phyloP scores from a whole-genome alignment of 2,113 vertebrate species.

The Saguinus imperator region DNA sequence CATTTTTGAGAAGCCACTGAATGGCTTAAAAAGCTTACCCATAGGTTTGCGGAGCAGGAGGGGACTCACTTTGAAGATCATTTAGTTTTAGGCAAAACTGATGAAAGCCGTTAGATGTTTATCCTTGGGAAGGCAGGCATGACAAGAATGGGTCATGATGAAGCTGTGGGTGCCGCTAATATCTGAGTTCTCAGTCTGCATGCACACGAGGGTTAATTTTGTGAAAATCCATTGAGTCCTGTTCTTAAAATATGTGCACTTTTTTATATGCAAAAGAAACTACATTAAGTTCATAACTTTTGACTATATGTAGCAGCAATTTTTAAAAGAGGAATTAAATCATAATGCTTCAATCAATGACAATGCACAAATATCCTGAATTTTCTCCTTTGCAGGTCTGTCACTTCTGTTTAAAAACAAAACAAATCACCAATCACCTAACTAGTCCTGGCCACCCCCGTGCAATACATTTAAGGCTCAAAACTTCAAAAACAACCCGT shows the following conservation, averaged over 20 bases:
- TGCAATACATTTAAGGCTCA: not conserved
- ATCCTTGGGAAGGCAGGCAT: too few species aligned
- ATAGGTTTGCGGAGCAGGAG: not conserved
- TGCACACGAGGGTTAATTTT: not conserved
- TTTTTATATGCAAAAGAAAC: not conserved
- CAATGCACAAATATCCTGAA: not conserved
- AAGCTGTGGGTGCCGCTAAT: not conserved
- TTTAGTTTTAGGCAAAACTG: not conserved
- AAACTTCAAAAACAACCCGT: slow-evolving; percentile 42
- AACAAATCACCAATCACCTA: slow-evolving; percentile 48
- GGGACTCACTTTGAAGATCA: not conserved
- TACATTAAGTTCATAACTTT: not conserved
- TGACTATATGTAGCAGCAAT: not conserved
- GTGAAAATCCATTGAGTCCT: not conserved
- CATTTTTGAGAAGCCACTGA: not conserved
- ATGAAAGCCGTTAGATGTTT: not conserved
- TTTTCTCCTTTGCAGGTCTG: not conserved
- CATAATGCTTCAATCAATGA: not conserved
- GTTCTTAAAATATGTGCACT: not conserved
- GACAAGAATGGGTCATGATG: not conserved
- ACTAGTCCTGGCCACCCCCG: slow-evolving; percentile 23
- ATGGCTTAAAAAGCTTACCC: not conserved
- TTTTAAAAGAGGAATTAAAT: slow-evolving; percentile 3
- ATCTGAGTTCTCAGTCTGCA: not conserved
- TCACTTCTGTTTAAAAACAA: slow-evolving; percentile 46